A percentile compares a stretch with the other conserved stretches of the same genome.
Evolutionary conservation across 2,113 vertebrate genomes (phyloP).

Genomic region (Hoplias malabaricus): DNA sequence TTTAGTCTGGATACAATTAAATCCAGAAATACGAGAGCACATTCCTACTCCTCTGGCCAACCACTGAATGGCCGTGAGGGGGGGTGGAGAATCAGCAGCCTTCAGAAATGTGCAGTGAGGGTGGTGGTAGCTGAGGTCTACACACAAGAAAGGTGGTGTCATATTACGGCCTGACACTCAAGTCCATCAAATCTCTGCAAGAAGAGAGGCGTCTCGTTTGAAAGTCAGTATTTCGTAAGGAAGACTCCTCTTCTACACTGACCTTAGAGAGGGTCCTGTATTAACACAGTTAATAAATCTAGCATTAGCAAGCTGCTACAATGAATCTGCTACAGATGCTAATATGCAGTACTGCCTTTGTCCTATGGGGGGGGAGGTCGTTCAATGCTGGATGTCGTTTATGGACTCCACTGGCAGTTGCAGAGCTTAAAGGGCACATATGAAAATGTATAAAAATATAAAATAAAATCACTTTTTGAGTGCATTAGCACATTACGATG

Average conservation of each 20-base stretch:
- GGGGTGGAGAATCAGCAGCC: conserved; percentile 22
- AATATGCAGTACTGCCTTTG: neutral
- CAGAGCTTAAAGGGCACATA: too few relatives aligned
- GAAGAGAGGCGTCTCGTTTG: conserved; percentile 16
- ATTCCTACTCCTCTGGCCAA: conserved; percentile 38
- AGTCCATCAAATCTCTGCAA: conserved; percentile 28
- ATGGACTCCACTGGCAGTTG: neutral
- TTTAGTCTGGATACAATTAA: conserved; percentile 47
- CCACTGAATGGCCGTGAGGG: conserved; percentile 19
- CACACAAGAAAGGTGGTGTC: conserved; percentile 36
- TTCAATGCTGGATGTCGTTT: neutral
- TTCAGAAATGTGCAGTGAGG: conserved; percentile 1
- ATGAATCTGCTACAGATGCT: neutral
- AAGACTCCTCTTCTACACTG: neutral
- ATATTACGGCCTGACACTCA: conserved; percentile 27
- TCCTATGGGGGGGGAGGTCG: neutral
- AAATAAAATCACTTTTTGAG: too few relatives aligned
- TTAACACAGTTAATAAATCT: conserved; percentile 1
- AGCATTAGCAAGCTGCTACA: neutral
- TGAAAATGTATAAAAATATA: too few relatives aligned
- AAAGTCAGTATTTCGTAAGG: neutral
- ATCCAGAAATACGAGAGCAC: conserved; percentile 42
- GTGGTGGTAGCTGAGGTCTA: neutral
- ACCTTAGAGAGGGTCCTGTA: conserved; percentile 6
- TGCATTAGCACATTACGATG: too few relatives aligned